A percentile compares a stretch with the other conserved stretches of the same genome.
These are phyloP conservation scores for Felis chaus DNA, from an alignment of 2,113 vertebrate genomes.

Conservation along the genomic window DNA sequence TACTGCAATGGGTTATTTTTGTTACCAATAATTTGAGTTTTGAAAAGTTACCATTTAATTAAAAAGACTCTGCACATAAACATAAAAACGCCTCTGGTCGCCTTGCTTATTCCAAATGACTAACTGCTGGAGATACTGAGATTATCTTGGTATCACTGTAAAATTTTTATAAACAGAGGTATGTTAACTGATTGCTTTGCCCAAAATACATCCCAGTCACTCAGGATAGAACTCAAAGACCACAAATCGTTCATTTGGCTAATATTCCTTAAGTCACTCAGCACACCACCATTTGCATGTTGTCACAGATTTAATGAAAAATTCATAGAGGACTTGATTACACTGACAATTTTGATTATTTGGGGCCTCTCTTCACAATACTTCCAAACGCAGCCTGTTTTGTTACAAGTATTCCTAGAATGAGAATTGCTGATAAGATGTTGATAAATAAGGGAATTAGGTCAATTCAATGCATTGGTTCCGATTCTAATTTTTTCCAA, in stretches of 20 bases:
- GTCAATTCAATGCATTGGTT: background rate
- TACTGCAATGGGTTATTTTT: background rate
- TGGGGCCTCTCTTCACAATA: background rate
- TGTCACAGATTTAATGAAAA: constrained; percentile 66
- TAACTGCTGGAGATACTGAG: background rate
- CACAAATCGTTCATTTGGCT: constrained; percentile 36
- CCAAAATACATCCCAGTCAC: constrained; percentile 41
- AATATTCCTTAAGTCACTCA: constrained; percentile 53
- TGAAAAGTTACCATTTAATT: background rate
- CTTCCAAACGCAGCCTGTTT: background rate
- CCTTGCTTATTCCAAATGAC: background rate
- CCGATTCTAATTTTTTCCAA: background rate
- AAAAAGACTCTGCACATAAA: background rate
- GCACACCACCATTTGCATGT: constrained; percentile 51
- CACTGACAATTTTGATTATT: constrained; percentile 1
- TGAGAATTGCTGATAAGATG: background rate
- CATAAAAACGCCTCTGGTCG: background rate
- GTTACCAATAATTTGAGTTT: background rate
- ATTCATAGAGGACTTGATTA: constrained; percentile 63
- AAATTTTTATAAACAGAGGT: constrained; percentile 29
- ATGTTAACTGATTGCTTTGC: constrained; percentile 11
- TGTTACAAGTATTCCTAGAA: background rate
- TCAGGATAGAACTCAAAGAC: constrained; percentile 49
- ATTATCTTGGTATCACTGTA: background rate
- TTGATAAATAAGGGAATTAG: background rate